Conservation (phyloP, 1,140 invertebrate genomes). For the Pectinophora gossypiella region DNA sequence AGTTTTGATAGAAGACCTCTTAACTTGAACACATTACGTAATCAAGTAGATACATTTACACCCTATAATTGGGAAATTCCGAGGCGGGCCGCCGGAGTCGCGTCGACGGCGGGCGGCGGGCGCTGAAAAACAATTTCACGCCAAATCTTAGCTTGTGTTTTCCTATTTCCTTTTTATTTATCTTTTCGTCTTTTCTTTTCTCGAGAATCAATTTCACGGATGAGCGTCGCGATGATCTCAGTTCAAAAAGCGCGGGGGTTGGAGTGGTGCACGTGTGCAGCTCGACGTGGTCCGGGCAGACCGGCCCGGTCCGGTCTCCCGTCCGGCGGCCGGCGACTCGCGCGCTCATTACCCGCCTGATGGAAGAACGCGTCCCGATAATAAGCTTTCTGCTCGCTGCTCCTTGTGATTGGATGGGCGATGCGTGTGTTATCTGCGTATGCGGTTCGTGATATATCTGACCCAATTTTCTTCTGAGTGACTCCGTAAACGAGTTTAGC, state of each 20-base stretch:
- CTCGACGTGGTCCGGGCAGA: too few species aligned
- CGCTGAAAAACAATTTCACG: constrained; percentile 74
- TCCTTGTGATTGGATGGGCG: constrained; percentile 56
- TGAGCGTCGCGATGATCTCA: constrained; percentile 72
- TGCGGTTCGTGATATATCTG: constrained; percentile 36
- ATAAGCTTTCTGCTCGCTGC: constrained; percentile 57
- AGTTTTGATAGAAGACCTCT: background rate
- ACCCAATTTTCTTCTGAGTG: constrained; percentile 46
- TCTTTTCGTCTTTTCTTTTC: constrained; percentile 74
- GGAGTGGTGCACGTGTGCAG: constrained; percentile 44
- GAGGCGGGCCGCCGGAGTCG: constrained; percentile 45
- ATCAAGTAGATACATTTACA: constrained; percentile 69
- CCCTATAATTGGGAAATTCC: constrained; percentile 72
- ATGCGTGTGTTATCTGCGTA: constrained; percentile 57
- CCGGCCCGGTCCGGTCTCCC: constrained; percentile 4
- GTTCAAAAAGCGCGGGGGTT: constrained; percentile 66
- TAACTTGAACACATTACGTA: constrained; percentile 39
- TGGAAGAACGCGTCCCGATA: constrained; percentile 49
- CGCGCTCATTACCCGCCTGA: constrained; percentile 38
- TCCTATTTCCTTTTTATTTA: constrained; percentile 75
- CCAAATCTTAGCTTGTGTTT: constrained; percentile 75
- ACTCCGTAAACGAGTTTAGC: constrained; percentile 25
- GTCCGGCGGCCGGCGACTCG: constrained; percentile 9
- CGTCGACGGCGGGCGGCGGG: constrained; percentile 45
- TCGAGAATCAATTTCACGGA: constrained; percentile 75